A percentile compares a stretch with the other conserved stretches of the same genome.
These are phyloP conservation scores for Pachyseris speciosa DNA, from an alignment of 64 coral and sea anemone genomes.

Conservation along the genomic window DNA sequence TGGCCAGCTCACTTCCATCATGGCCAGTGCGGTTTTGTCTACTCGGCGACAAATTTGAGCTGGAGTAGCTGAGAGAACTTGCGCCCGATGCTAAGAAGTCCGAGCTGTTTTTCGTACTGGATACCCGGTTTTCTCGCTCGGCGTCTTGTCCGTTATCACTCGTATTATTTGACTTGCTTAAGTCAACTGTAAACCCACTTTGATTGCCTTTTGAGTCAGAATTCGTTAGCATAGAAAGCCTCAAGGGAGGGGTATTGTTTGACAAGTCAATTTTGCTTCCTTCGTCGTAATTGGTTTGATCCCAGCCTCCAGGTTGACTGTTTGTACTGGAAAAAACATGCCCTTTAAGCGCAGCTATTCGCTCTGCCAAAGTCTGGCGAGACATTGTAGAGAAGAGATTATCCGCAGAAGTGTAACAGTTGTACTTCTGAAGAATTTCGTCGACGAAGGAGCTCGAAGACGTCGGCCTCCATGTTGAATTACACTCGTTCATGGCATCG, in stretches of 20 bases:
- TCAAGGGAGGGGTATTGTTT: slow-evolving; percentile 55
- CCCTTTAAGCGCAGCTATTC: slow-evolving; percentile 48
- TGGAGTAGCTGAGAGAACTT: not conserved
- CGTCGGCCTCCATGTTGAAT: slow-evolving; percentile 25
- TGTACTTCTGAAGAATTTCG: slow-evolving; percentile 69
- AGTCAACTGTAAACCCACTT: slow-evolving; percentile 4
- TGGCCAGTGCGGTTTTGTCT: not conserved
- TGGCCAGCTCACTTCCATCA: not conserved
- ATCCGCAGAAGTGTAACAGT: not conserved
- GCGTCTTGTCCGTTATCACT: not conserved
- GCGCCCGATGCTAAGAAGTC: not conserved
- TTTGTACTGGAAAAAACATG: slow-evolving; percentile 77
- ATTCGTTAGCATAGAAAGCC: slow-evolving; percentile 32
- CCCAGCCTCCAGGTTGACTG: slow-evolving; percentile 3
- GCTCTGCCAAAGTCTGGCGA: slow-evolving; percentile 38
- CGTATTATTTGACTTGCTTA: not conserved
- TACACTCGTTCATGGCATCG: slow-evolving; percentile 1
- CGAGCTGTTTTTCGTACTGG: not conserved
- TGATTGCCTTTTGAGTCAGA: slow-evolving; percentile 36
- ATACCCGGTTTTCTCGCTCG: not conserved
- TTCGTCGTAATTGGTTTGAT: slow-evolving; percentile 64
- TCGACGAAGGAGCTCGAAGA: slow-evolving; percentile 14
- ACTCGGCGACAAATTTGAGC: not conserved
- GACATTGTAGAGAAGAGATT: slow-evolving; percentile 62
- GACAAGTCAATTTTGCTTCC: slow-evolving; percentile 60